Evolutionary conservation across 2,888 invertebrate genomes (phyloP), one percentile per base, ranked within the genome.

Genomic region (Drosophila meridionalis): DNA sequence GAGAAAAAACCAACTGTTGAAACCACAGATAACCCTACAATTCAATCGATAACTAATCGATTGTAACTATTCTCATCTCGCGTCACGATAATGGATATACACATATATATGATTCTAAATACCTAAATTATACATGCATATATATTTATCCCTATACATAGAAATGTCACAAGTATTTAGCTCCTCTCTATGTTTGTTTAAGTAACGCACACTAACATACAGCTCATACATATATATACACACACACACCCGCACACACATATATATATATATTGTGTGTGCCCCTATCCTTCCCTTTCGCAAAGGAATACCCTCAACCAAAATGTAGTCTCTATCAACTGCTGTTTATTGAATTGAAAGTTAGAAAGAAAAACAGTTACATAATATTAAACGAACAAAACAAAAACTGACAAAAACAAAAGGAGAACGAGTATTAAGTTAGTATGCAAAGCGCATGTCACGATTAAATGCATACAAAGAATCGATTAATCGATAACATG

Each of bases 321-420:
- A 69, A 69, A 36, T 77, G 74, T 69, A 77, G 60, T 43, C 48
- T 60, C 56, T 55, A 69, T 52, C 43, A 67, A 76, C 76, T 80
- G 76, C 76, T 72, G 76, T 80, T 80, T 72, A 72, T 76, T 78
- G 62, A 60, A 76, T 78, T 68, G 61, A 70, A 66, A 65, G 57
- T 56, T 57, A 30, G 50, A n/a, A 50, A 11, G 32, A 50, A 60
- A 30, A 59, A 58, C 26, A 57, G 32, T 50, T 56, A 62, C 45
- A 65, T 48, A 42, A 30, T 53, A 62, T 28, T 56, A 30, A 56
- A 28, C 7, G 14, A 43, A 28, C 7, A 28, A 43, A 20, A 20
- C 4, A 12, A 4, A 34, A 32, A 40, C 20, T 20, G 20, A 20
- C 20, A 50, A 34, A 8, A 9, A 65, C 20, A 26, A 47, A 53